phyloP scores from a whole-genome alignment of 2,888 invertebrate genomes.

The Diaperis boleti region DNA sequence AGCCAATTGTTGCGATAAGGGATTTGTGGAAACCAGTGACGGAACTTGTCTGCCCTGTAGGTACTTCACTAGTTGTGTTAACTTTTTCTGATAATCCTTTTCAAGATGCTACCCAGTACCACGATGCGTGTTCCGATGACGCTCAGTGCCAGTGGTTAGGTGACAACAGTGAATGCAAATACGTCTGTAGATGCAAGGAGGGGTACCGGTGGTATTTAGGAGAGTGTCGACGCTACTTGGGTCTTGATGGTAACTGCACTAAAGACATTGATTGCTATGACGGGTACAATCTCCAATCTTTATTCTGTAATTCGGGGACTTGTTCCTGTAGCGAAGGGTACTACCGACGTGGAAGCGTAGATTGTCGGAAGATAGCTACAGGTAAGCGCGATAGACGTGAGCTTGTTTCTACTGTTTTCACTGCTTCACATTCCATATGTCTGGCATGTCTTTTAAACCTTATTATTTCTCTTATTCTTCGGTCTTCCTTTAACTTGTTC shows the following conservation, averaged over 20 bases:
- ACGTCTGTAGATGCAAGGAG: slow-evolving; percentile 47
- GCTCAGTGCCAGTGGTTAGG: slow-evolving; percentile 53
- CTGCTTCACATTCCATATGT: too few species aligned
- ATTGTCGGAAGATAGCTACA: slow-evolving; percentile 47
- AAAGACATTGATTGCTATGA: slow-evolving; percentile 47
- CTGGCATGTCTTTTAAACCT: too few species aligned
- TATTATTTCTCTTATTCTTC: too few species aligned
- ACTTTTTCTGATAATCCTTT: slow-evolving; percentile 1
- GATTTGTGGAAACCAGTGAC: neutral
- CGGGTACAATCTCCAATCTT: slow-evolving; percentile 46
- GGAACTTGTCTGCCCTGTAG: slow-evolving; percentile 23
- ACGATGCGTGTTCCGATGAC: slow-evolving; percentile 45
- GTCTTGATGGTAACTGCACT: slow-evolving; percentile 47
- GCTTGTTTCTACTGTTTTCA: too few species aligned
- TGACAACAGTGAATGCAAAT: slow-evolving; percentile 45
- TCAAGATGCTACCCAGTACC: slow-evolving; percentile 48
- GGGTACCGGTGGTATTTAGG: slow-evolving; percentile 53
- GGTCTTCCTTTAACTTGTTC: too few species aligned
- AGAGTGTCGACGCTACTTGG: slow-evolving; percentile 46
- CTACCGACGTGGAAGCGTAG: slow-evolving; percentile 49
- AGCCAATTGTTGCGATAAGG: neutral
- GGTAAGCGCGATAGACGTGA: slow-evolving; percentile 28
- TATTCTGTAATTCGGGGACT: slow-evolving; percentile 43
- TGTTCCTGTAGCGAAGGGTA: slow-evolving; percentile 50
- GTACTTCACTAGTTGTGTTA: neutral